Base-by-base conservation (phyloP, 2,113 vertebrate genomes). In the Ptyas mucosa region DNA sequence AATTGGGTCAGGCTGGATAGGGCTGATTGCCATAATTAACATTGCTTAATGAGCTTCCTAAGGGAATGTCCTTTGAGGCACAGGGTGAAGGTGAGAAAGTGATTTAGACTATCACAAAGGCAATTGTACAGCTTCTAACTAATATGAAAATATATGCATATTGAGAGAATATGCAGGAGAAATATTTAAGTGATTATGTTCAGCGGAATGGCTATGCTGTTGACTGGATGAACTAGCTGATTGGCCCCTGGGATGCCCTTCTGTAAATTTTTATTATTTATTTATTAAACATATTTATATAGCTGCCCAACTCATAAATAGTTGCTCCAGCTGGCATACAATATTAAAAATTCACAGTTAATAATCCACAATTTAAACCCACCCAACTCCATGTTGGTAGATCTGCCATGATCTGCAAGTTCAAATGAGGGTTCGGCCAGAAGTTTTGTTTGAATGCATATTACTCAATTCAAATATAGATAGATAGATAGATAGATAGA, bases 11-110 rank as follows among this genome's bases (percentile, higher is more conserved):
- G 93, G 92, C 94, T 91, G 93, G 91, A 93, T 95, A 96, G 95
- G 34, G 94, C 92, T 96, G 96, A 96, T 90, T 96, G 93, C 93
- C 95, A 86, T 97, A 97, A 97, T 97, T 96, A 97, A 97, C 95
- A 94, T 15, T 92, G 90, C 92, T 95, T 97, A 96, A 96, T 95
- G 94, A 96, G 26, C 92, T 55, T 94, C 95, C 29, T 21, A 18
- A 4, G 95, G 94, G 95, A 94, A 90, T 95, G 91, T 64, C 0
- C 29, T 94, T 90, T 75, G 87, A 87, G 91, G 43, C 10, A 75
- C 6, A 0, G 1, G 89, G 91, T 85, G 87, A 26, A 14, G 61
- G 55, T 20, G 23, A 87, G 0, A 61, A 64, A 49, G 61, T 1
- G 3, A 0, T 8, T 87, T 5, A 24, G 57, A 9, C 43, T 90